Base-by-base conservation (phyloP, 2,888 invertebrate genomes). In the Drosophila algonquin region DNA sequence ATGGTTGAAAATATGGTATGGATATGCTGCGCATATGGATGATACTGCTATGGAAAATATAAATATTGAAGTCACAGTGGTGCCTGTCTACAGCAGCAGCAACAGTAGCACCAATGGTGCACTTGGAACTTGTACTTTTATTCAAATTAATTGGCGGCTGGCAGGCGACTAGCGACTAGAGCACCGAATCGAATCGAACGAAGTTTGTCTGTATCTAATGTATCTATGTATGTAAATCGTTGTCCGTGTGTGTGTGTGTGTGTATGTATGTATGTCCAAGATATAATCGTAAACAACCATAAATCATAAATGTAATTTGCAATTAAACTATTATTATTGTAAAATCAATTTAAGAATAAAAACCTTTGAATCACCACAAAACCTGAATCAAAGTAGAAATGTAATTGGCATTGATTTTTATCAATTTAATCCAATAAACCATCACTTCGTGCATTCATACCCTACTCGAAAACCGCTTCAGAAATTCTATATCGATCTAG, bases 301-400 rank as follows among this genome's bases (percentile, higher is more conserved):
- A 63, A 75, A 58, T 54, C 51, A 75, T 55, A 53, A 61, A 67
- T 73, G 75, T 75, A 73, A 61, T 68, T 67, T 75, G 75, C 47
- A 51, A 60, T 52, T 50, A 56, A 75, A 73, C 67, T 60, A 73
- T 56, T 60, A 73, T 56, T 73, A 73, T 73, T 74, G 75, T 75
- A 76, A 75, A 54, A 54, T 73, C 51, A 40, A 73, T 21, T 63
- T 76, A 70, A 74, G 63, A 71, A 71, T 59, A 76, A 57, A 74
- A 55, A 62, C 54, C 58, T 57, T 55, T 55, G 54, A 76, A 76
- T 63, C 56, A 74, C 62, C 61, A 53, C 21, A 21, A 9, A 14
- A 44, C 53, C 40, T 21, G 44, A 54, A 54, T 24, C 44, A 54
- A 54, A 44, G 24, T n/a, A 54, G 21, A 18, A 44, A 54, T 54